These are phyloP conservation scores for Epiblema foenella DNA, from an alignment of 2,888 invertebrate species.

Conservation along the genomic window DNA sequence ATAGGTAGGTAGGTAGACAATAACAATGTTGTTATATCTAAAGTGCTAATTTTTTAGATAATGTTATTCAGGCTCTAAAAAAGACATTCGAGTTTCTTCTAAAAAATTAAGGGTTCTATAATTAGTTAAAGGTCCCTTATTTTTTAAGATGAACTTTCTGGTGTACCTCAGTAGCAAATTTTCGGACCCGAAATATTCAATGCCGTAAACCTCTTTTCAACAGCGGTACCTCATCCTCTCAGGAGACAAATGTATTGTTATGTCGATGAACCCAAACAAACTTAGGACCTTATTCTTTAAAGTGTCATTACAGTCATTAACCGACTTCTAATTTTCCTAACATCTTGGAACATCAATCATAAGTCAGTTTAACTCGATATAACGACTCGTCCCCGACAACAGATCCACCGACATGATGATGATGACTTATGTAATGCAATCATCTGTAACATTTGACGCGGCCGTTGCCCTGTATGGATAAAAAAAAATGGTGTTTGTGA, in stretches of 20 bases:
- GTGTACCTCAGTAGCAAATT: not conserved
- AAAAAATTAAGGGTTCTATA: too few species aligned
- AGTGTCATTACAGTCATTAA: constrained; percentile 34
- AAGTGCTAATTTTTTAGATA: too few species aligned
- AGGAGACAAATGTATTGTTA: not conserved
- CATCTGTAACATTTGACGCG: constrained; percentile 78
- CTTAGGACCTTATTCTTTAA: not conserved
- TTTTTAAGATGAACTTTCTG: not conserved
- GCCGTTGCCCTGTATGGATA: constrained; percentile 61
- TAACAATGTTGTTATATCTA: too few species aligned
- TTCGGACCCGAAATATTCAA: constrained; percentile 9
- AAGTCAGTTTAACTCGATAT: constrained; percentile 57
- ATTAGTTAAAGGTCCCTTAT: too few species aligned
- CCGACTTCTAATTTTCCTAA: constrained; percentile 63
- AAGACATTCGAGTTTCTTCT: too few species aligned
- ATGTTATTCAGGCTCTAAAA: too few species aligned
- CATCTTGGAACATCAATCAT: constrained; percentile 70
- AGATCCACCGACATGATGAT: constrained; percentile 75
- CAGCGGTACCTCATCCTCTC: not conserved
- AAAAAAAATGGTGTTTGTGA: constrained; percentile 47
- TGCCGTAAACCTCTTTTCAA: constrained; percentile 14
- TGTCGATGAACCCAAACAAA: not conserved
- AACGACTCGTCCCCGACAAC: constrained; percentile 61
- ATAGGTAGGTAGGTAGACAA: too few species aligned
- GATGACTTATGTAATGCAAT: constrained; percentile 79